A percentile compares a stretch with the other conserved stretches of the same genome.
These are phyloP conservation scores for Setophaga kirtlandii DNA, from an alignment of 2,113 vertebrate species.

Conservation along the genomic window DNA sequence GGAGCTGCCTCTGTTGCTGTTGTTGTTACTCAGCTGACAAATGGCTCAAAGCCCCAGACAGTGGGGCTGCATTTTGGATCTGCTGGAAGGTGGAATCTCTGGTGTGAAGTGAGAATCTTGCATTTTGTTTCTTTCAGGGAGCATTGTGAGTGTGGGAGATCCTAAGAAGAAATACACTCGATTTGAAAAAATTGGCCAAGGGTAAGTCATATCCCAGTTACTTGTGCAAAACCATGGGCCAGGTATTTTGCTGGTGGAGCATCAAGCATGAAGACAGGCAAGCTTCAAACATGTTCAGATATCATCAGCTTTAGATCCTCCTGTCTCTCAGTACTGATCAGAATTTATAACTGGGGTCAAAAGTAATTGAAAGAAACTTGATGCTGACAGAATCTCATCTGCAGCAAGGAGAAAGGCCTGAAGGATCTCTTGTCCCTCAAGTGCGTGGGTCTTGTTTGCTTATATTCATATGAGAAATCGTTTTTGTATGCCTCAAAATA, in stretches of 20 bases:
- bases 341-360: not conserved
- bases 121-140: slow-evolving; percentile 78
- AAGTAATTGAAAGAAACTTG: not conserved
- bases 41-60: not conserved
- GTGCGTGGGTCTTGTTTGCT: not conserved
- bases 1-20: not conserved
- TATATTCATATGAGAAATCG: not conserved
- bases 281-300: not conserved
- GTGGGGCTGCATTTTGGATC: not conserved
- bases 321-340: not conserved
- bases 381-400: not conserved
- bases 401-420: not conserved
- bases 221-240: not conserved
- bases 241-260: not conserved
- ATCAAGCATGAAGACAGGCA: not conserved
- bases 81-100: not conserved
- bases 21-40: not conserved
- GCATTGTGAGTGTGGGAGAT: slow-evolving; percentile 96
- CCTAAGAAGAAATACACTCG: slow-evolving; percentile 98
- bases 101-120: not conserved
- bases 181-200: slow-evolving; percentile 99
- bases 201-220: slow-evolving; percentile 79
- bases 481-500: not conserved
- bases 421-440: not conserved
- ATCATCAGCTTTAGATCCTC: not conserved